These are phyloP conservation scores for Plagodis dolabraria DNA, from an alignment of 2,888 invertebrate species.

Conservation along the genomic window DNA sequence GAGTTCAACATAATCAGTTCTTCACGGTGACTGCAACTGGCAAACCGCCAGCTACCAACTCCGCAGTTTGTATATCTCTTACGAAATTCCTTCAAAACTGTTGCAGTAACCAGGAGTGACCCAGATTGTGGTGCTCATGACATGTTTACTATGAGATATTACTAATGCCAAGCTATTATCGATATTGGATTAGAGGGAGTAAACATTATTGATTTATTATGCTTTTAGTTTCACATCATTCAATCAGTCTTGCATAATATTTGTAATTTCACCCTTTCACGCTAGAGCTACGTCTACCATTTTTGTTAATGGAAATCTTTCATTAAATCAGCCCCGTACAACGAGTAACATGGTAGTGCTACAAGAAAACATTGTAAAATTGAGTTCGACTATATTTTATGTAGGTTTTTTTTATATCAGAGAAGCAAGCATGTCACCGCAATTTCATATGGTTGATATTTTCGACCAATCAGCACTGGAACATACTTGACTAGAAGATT, in stretches of 20 bases:
- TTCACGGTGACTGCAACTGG: constrained; percentile 61
- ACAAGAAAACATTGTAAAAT: no score
- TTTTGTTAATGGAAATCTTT: no score
- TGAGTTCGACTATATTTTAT: no score
- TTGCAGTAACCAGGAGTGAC: constrained; percentile 70
- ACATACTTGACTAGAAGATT: no score
- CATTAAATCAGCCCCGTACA: no score
- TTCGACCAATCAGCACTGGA: no score
- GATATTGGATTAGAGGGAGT: constrained; percentile 29
- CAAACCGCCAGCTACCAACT: constrained; percentile 59
- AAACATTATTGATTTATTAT: constrained; percentile 35
- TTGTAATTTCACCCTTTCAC: not conserved
- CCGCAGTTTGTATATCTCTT: constrained; percentile 70
- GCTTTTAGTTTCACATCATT: constrained; percentile 26
- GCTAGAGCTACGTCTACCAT: not conserved
- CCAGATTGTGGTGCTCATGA: constrained; percentile 59
- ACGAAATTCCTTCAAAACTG: constrained; percentile 81
- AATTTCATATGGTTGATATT: no score
- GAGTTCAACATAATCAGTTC: constrained; percentile 19
- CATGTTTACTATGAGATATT: constrained; percentile 42
- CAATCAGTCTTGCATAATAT: constrained; percentile 5
- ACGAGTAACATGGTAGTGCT: no score
- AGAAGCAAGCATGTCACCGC: no score
- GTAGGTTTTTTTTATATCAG: no score
- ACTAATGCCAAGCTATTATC: constrained; percentile 35